These are phyloP conservation scores for Acrobasis repandana DNA, from an alignment of 2,888 invertebrate genomes.

Conservation along the genomic window DNA sequence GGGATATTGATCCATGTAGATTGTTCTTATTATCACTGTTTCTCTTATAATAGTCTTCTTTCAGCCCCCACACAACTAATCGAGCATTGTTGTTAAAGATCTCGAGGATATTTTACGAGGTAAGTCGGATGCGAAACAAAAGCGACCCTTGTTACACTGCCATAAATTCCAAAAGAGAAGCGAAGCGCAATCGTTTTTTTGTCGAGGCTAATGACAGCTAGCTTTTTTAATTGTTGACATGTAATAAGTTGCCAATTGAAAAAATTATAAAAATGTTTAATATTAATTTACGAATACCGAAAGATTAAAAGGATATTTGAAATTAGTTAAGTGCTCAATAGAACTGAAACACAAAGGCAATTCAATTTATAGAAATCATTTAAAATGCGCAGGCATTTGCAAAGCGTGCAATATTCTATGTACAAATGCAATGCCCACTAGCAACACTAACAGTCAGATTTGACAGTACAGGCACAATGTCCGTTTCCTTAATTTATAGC, in stretches of 20 bases:
- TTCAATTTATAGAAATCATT: too few relatives aligned
- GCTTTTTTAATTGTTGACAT: conserved; percentile 66
- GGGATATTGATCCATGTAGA: conserved; percentile 70
- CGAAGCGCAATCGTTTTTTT: conserved; percentile 80
- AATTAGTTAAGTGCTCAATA: too few relatives aligned
- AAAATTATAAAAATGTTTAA: conserved; percentile 23
- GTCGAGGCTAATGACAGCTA: conserved; percentile 72
- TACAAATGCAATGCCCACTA: too few relatives aligned
- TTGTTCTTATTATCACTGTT: conserved; percentile 43
- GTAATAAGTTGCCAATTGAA: conserved; percentile 50
- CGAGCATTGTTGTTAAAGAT: conserved; percentile 73
- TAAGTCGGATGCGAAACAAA: conserved; percentile 72
- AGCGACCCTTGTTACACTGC: conserved; percentile 81
- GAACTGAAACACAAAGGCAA: too few relatives aligned
- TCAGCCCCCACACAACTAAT: conserved; percentile 49
- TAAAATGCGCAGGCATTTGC: too few relatives aligned
- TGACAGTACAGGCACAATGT: too few relatives aligned
- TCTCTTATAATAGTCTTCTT: conserved; percentile 44
- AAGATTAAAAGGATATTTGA: too few relatives aligned
- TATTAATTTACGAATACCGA: too few relatives aligned
- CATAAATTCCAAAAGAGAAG: conserved; percentile 83
- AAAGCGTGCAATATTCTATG: too few relatives aligned
- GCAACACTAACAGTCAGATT: too few relatives aligned
- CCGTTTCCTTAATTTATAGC: too few relatives aligned
- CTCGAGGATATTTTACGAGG: conserved; percentile 62